phyloP scores from a whole-genome alignment of 2,113 vertebrate species.

The Mesembrinibis cayennensis region DNA sequence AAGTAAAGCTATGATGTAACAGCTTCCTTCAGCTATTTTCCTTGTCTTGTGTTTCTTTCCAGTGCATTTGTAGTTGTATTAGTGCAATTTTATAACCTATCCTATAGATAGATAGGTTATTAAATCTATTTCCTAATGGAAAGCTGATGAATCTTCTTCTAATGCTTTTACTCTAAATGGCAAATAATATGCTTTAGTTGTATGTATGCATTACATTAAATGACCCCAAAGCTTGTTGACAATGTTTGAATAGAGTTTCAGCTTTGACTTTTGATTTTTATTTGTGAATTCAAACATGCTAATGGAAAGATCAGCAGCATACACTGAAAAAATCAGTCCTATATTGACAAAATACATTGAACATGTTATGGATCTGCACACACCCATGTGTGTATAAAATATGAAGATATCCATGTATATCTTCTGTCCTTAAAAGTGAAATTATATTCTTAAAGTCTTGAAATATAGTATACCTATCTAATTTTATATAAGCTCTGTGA shows the following conservation, averaged over 20 bases:
- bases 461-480: background rate
- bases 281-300: background rate
- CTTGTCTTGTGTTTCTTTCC: background rate
- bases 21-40: background rate
- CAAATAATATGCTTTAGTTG: background rate
- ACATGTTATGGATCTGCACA: rapidly evolving
- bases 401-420: background rate
- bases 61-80: background rate
- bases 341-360: background rate
- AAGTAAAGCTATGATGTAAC: background rate
- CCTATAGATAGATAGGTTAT: background rate
- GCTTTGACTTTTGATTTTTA: background rate
- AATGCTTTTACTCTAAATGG: background rate
- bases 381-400: background rate
- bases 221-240: background rate
- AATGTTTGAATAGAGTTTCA: background rate
- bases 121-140: background rate
- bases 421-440: background rate
- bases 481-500: background rate
- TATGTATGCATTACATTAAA: background rate
- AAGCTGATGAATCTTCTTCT: background rate
- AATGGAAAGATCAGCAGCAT: background rate
- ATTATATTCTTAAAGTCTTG: background rate
- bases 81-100: background rate
- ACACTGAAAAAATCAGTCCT: background rate